These are phyloP conservation scores for Acromyrmex echinatior DNA, from an alignment of 1,140 invertebrate genomes.

Conservation along the genomic window DNA sequence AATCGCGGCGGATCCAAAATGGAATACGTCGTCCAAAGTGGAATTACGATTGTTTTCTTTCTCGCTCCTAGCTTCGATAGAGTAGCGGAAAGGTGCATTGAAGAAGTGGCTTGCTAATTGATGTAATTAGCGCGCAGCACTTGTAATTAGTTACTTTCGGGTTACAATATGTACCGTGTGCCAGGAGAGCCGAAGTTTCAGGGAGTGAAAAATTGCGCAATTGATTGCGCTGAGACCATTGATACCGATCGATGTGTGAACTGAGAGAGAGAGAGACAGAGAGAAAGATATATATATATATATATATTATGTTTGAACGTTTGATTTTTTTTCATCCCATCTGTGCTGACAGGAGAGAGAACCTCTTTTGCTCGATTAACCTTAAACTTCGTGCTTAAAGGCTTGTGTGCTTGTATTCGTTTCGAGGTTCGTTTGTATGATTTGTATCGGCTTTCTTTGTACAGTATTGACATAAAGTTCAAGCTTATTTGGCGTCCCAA, in stretches of 20 bases:
- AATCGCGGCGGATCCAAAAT: constrained; percentile 53
- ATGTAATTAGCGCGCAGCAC: constrained; percentile 53
- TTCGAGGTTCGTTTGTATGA: constrained; percentile 35
- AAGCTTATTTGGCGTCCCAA: background rate
- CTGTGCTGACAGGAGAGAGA: constrained; percentile 49
- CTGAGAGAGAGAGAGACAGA: background rate
- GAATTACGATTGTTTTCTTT: constrained; percentile 62
- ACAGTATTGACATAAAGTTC: constrained; percentile 8
- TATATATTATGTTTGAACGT: constrained; percentile 14
- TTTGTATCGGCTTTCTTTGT: constrained; percentile 43
- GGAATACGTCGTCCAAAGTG: constrained; percentile 63
- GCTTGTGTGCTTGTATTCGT: constrained; percentile 67
- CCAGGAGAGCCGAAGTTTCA: constrained; percentile 63
- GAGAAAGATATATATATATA: background rate
- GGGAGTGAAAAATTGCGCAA: constrained; percentile 31
- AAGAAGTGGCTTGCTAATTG: constrained; percentile 35
- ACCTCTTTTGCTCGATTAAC: constrained; percentile 76
- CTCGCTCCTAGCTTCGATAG: constrained; percentile 65
- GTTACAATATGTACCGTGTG: constrained; percentile 25
- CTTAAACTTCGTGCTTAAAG: constrained; percentile 70
- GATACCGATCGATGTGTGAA: constrained; percentile 3
- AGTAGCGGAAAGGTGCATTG: constrained; percentile 44
- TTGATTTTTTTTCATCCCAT: constrained; percentile 10
- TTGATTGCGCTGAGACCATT: constrained; percentile 13
- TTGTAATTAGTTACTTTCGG: constrained; percentile 53